Base-by-base conservation (phyloP, 1,140 invertebrate species). In the Lordiphosa collinella region DNA sequence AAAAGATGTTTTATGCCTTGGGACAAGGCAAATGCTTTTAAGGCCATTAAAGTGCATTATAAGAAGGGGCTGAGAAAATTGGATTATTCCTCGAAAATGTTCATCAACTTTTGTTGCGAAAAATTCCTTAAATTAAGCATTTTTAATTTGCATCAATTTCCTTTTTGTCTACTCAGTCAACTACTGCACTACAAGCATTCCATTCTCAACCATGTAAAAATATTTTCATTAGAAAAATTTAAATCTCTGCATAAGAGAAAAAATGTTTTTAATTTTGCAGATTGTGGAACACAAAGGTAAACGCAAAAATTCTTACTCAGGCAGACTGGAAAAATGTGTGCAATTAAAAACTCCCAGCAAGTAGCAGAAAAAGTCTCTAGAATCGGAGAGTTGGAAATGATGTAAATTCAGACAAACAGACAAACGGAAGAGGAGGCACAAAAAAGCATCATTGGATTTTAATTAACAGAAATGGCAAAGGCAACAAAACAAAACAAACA, bases 391-490 rank as follows among this genome's bases (percentile, higher is more conserved):
- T 12, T 29, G 32, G 10, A 31, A 63, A 61, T 35, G 49, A 70
- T 63, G 61, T 25, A 76, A 63, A 76, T 62, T 41, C 73, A 31
- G 44, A 9, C 10, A 16, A 73, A 44, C 10, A 48, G 57, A 47
- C 56, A 74, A 67, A 57, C 46, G 37, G 40, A 54, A 36, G 35
- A 63, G 59, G 57, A 48, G 56, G 50, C 51, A 64, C 61, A 58
- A 36, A 41, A 41, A 49, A 71, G 56, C 66, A 54, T 82, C 61
- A 75, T 80, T 67, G 54, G 66, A 82, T 75, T 80, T 80, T 80
- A 80, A 80, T 80, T 82, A 80, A 82, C 47, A 76, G 40, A 48
- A 57, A 58, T 46, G 9, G 60, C 43, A 49, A 56, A 53, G 36
- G 50, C 22, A 29, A 46, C n/a, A 63, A 43, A 53, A 18, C 18